Percentiles rank a stretch among this genome's conserved stretches.
Evolutionary conservation across 1,140 invertebrate species (phyloP).

Genomic region (Brachionus sp.): DNA sequence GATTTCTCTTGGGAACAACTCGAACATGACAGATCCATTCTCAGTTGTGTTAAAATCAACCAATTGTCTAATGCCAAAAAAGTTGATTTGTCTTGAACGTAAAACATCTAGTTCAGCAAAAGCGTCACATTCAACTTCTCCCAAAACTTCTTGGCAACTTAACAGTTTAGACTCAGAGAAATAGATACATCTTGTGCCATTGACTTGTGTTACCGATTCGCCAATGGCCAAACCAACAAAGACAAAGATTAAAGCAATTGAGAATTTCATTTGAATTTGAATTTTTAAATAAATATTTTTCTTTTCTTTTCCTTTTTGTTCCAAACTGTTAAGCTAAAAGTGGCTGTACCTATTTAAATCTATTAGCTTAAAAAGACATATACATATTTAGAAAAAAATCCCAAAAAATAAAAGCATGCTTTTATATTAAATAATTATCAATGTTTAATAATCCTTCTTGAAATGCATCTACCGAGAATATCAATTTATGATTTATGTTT

Average conservation of each 20-base stretch:
- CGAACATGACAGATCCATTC: not conserved
- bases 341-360: too few species aligned
- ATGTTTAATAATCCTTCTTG: too few species aligned
- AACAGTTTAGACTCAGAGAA: not conserved
- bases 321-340: not conserved
- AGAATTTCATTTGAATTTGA: not conserved
- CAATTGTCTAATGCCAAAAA: constrained; percentile 22
- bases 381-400: too few species aligned
- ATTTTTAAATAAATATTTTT: not conserved
- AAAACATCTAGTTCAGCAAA: not conserved
- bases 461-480: too few species aligned
- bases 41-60: not conserved
- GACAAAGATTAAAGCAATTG: not conserved
- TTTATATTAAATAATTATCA: too few species aligned
- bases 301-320: not conserved
- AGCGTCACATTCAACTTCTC: constrained; percentile 43
- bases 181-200: constrained; percentile 11
- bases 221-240: not conserved
- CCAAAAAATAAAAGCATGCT: too few species aligned
- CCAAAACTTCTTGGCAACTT: not conserved
- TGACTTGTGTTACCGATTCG: not conserved
- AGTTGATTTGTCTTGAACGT: not conserved
- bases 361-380: too few species aligned
- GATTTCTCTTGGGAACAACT: not conserved
- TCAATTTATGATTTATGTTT: too few species aligned